phyloP scores from a whole-genome alignment of 2,797 vertebrate species.

The Triplophysa yarkandensis region DNA sequence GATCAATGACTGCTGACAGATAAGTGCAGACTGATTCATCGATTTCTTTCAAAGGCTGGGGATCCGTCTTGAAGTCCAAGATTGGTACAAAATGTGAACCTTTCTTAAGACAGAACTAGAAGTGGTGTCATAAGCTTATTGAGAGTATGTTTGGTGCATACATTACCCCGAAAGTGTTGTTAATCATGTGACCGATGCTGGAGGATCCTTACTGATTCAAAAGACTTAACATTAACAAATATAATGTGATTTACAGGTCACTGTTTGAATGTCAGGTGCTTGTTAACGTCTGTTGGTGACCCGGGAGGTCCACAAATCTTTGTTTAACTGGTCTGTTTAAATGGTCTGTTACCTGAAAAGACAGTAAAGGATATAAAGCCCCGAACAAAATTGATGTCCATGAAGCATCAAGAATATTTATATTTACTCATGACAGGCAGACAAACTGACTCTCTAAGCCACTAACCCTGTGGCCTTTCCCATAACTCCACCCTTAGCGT shows the following conservation, averaged over 20 bases:
- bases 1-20: slow-evolving; percentile 63
- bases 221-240: background rate
- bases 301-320: background rate
- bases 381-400: background rate
- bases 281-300: too few species aligned
- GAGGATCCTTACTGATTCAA: background rate
- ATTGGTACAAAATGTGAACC: slow-evolving; percentile 26
- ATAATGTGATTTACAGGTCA: background rate
- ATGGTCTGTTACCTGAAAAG: background rate
- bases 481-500: slow-evolving; percentile 50
- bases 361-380: background rate
- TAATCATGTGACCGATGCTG: background rate
- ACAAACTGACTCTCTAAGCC: background rate
- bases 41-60: slow-evolving; percentile 43
- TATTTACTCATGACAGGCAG: slow-evolving; percentile 7
- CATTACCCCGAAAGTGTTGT: background rate
- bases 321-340: background rate
- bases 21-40: slow-evolving; percentile 53
- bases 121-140: background rate
- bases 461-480: slow-evolving; percentile 41
- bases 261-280: too few species aligned
- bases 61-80: slow-evolving; percentile 33
- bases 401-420: background rate
- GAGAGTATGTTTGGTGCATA: background rate
- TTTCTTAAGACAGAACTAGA: slow-evolving; percentile 5